phyloP scores from a whole-genome alignment of 2,797 vertebrate genomes.

The Syngnathus acus region DNA sequence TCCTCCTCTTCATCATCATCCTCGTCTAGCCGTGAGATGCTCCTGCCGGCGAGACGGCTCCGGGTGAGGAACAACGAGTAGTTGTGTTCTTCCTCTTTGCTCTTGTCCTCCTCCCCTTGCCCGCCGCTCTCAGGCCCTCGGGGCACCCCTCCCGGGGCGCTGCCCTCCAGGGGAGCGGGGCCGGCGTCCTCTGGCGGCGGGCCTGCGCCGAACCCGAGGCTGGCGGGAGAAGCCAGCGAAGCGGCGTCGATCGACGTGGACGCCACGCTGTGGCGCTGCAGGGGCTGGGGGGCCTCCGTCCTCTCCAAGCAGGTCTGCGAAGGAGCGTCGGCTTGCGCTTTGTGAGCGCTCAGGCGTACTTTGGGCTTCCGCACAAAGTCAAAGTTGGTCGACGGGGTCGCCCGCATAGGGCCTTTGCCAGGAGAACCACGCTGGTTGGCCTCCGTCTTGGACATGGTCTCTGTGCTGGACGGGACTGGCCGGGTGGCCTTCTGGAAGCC shows the following conservation, averaged over 20 bases:
- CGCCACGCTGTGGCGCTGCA: conserved; percentile 62
- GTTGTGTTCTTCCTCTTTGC: conserved; percentile 98
- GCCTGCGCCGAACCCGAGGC: conserved; percentile 51
- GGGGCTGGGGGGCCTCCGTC: conserved; percentile 66
- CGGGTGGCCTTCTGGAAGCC: conserved; percentile 85
- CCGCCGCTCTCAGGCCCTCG: conserved; percentile 56
- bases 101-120: conserved; percentile 79
- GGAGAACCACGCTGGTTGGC: conserved; percentile 46
- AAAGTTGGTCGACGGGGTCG: conserved; percentile 71
- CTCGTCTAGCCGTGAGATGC: conserved; percentile 67
- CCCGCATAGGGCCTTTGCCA: conserved; percentile 35
- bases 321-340: conserved; percentile 58
- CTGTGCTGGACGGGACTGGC: conserved; percentile 82
- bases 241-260: conserved; percentile 44
- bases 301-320: conserved; percentile 59
- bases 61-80: conserved; percentile 95
- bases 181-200: conserved; percentile 63
- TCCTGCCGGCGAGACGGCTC: conserved; percentile 70
- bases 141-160: conserved; percentile 61
- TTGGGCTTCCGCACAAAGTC: conserved; percentile 96
- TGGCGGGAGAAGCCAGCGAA: conserved; percentile 23
- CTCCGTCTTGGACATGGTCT: conserved; percentile 84
- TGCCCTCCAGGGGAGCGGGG: conserved; percentile 43
- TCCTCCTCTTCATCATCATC: conserved; percentile 80
- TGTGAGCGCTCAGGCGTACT: conserved; percentile 80